These are phyloP conservation scores for Drosophila buzzatii DNA, from an alignment of 2,888 invertebrate genomes.

Conservation along the genomic window DNA sequence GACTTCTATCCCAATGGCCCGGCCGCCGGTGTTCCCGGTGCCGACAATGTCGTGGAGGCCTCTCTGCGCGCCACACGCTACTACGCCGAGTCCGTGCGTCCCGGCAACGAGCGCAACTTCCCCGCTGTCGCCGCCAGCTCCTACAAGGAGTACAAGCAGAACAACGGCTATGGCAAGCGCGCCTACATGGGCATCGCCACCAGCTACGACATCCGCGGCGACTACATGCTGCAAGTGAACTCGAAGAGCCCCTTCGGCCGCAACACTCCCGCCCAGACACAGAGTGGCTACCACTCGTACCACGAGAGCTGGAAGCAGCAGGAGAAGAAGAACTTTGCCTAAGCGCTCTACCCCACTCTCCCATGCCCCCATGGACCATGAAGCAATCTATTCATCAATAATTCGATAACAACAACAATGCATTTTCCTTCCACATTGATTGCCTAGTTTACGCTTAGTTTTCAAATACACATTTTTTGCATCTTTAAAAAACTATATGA, in stretches of 20 bases:
- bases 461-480: conserved; percentile 53
- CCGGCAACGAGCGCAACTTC: conserved; percentile 83
- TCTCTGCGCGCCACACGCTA: conserved; percentile 81
- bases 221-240: conserved; percentile 83
- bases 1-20: conserved; percentile 84
- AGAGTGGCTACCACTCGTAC: conserved; percentile 63
- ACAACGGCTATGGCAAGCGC: conserved; percentile 79
- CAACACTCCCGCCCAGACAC: conserved; percentile 75
- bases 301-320: conserved; percentile 67
- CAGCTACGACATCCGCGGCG: conserved; percentile 76
- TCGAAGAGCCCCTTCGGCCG: conserved; percentile 81
- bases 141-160: conserved; percentile 76
- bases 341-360: conserved; percentile 6
- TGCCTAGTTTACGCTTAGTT: conserved; percentile 46
- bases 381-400: conserved; percentile 4
- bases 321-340: conserved; percentile 42
- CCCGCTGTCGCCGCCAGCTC: conserved; percentile 82
- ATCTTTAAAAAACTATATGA: conserved; percentile 28
- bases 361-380: background rate
- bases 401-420: conserved; percentile 11
- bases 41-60: conserved; percentile 81
- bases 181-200: conserved; percentile 82
- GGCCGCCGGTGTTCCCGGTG: conserved; percentile 73
- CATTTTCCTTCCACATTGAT: conserved; percentile 49
- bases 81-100: conserved; percentile 83